Evolutionary conservation across 1,140 invertebrate genomes (phyloP), one percentile per base, ranked within the genome.

Genomic region (Dermatophagoides farinae): DNA sequence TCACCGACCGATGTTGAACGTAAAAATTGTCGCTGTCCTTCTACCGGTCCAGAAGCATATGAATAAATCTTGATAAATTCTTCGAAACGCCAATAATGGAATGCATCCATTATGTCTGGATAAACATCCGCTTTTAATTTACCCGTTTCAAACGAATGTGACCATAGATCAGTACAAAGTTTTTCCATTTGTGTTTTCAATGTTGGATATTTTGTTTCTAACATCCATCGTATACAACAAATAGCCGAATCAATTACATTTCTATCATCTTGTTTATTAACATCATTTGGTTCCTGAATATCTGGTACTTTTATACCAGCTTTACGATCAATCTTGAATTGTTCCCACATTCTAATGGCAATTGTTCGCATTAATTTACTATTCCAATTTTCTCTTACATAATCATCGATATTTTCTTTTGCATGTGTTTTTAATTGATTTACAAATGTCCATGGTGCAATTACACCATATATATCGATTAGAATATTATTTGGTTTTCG

Each of bases 61-160:
- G 61, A 51, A 41, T 61, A 61, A 14, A 61, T 61, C 41, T 61
- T 61, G 49, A 61, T 57, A 44, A 57, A 61, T 22, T 61, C 20
- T 31, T 44, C 47, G n/a, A 46, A 55, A 8, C 61, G 52, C 61
- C 61, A 61, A 18, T 57, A 18, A 14, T 57, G 11, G 4, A 61
- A 57, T 40, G 53, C 38, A 18, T 41, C 49, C 1, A 14, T 22
- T 1, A 61, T 52, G 10, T 61, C 61, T 20, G 23, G 12, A 23
- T 43, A 61, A 31, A 37, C 40, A 18, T 61, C 55, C 1, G 61
- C 23, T 23, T 61, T 61, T 18, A 61, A 39, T 50, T 40, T 38
- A 9, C 40, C 23, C 9, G 11, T 55, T 16, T 55, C 31, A 20
- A 43, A 57, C 6, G 23, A 31, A 25, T 61, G 5, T 16, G n/a